Conservation (phyloP, 2,113 vertebrate genomes). For the Hepsetus odoe region DNA sequence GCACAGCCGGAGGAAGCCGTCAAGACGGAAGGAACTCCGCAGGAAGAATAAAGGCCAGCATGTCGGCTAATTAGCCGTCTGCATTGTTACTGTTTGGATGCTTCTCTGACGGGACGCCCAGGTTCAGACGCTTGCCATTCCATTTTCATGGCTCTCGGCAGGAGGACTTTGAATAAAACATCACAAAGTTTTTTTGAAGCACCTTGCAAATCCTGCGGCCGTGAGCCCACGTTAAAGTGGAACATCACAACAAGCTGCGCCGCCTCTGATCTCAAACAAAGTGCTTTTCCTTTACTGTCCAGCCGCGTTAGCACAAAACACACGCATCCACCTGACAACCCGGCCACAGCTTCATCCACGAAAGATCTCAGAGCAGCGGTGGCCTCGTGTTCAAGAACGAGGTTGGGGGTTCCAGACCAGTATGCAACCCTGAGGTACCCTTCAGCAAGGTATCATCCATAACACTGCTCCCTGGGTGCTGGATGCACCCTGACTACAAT, state of each 20-base stretch:
- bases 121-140: background rate
- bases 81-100: conserved; percentile 28
- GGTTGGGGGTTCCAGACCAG: too few species aligned
- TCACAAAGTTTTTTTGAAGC: background rate
- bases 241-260: background rate
- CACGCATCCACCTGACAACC: background rate
- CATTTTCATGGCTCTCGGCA: background rate
- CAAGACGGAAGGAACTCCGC: conserved; percentile 28
- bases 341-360: background rate
- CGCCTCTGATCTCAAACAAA: background rate
- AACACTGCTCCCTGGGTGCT: too few species aligned
- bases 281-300: background rate
- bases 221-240: background rate
- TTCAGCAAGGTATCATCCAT: too few species aligned
- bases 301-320: background rate
- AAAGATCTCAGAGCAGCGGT: background rate
- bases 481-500: too few species aligned
- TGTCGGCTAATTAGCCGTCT: conserved; percentile 41
- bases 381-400: too few species aligned
- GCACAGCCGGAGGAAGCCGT: conserved; percentile 20
- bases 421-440: too few species aligned
- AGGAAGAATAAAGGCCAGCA: conserved; percentile 3
- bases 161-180: conserved; percentile 13
- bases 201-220: background rate
- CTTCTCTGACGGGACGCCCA: conserved; percentile 18